phyloP scores from a whole-genome alignment of 2,113 vertebrate species.

The Furnarius figulus region DNA sequence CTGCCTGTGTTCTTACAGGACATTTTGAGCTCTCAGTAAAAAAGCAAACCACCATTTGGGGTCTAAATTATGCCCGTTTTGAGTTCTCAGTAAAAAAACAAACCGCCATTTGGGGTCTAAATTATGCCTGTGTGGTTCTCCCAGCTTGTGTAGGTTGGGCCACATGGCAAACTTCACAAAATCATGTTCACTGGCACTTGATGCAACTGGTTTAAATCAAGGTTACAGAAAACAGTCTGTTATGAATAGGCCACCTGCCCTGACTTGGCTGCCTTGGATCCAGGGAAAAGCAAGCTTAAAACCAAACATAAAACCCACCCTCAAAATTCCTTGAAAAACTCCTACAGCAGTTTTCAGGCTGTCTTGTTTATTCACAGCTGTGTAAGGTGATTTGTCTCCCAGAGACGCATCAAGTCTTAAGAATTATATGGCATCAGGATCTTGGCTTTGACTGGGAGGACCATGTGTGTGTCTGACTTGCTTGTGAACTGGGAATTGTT shows the following conservation, averaged over 20 bases:
- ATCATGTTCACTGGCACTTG: background rate
- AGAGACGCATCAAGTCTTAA: background rate
- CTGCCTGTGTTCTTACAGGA: background rate
- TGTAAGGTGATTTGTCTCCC: background rate
- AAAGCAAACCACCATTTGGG: background rate
- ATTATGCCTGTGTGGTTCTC: background rate
- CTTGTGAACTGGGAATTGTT: background rate
- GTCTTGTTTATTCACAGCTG: background rate
- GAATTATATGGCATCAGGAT: background rate
- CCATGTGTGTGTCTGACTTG: accelerated
- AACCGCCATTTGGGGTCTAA: background rate
- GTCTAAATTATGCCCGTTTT: background rate
- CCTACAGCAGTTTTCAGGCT: background rate
- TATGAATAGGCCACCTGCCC: background rate
- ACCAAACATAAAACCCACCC: background rate
- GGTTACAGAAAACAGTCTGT: background rate
- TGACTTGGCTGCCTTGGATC: background rate
- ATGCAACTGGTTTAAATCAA: background rate
- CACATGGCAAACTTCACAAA: background rate
- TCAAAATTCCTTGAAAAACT: background rate
- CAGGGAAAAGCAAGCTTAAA: background rate
- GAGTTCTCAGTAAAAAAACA: background rate
- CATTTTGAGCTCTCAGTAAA: background rate
- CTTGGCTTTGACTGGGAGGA: background rate
- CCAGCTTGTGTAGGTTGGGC: background rate